Percentiles rank a stretch among this genome's conserved stretches.
Conservation (phyloP, 2,113 vertebrate species). For the Barbus barbus region DNA sequence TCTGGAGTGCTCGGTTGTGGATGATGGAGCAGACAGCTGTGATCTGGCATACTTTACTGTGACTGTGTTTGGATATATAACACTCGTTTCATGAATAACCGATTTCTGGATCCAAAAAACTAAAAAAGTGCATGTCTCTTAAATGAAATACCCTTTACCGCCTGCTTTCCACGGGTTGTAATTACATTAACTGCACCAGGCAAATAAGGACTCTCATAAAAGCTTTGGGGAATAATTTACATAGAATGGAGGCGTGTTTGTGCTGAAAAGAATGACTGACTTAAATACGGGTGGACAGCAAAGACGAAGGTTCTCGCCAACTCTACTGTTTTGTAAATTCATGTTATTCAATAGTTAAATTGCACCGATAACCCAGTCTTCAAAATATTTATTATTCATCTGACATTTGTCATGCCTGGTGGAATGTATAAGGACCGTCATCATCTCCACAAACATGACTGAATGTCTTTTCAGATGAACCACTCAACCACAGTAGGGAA, state of each 20-base stretch:
- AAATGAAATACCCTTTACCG: background rate
- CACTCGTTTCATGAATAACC: background rate
- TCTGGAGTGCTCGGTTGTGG: background rate
- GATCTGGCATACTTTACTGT: background rate
- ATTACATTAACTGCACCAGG: background rate
- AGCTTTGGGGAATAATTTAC: background rate
- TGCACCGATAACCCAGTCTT: too few relatives aligned
- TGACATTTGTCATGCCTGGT: background rate
- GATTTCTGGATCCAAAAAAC: background rate
- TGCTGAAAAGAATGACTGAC: background rate
- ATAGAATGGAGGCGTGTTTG: background rate
- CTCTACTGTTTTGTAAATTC: background rate
- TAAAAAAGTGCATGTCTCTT: background rate
- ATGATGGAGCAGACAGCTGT: background rate
- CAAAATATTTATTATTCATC: background rate
- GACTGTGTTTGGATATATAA: background rate
- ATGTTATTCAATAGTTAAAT: background rate
- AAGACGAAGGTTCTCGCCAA: background rate
- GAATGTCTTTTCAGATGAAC: slow-evolving; percentile 2
- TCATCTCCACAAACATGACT: background rate
- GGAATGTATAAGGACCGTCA: background rate
- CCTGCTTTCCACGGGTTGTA: background rate
- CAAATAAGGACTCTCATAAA: background rate
- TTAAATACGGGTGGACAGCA: background rate
- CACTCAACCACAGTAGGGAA: slow-evolving; percentile 11